These are phyloP conservation scores for Hirudo medicinalis DNA, from an alignment of 1,140 invertebrate species.

Conservation along the genomic window DNA sequence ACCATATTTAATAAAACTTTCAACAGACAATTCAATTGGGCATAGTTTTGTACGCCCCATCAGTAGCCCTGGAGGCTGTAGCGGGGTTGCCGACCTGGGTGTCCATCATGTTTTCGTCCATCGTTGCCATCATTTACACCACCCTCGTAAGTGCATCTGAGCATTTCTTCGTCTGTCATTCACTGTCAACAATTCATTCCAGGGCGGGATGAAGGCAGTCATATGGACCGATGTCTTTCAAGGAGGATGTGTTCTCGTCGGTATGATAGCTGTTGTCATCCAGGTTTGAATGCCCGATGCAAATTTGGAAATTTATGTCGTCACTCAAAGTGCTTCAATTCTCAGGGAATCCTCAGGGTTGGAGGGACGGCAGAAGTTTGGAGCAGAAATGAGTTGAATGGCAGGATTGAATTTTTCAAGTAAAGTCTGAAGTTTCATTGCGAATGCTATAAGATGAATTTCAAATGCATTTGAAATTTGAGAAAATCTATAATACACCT, in stretches of 20 bases:
- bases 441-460: too few species aligned
- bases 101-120: constrained; percentile 3
- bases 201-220: constrained; percentile 36
- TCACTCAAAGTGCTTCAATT: background rate
- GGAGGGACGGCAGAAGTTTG: constrained; percentile 55
- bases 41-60: constrained; percentile 16
- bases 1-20: background rate
- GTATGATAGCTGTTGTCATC: constrained; percentile 21
- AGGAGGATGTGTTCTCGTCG: constrained; percentile 29
- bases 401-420: constrained; percentile 56
- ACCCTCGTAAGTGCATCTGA: constrained; percentile 2
- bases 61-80: constrained; percentile 13
- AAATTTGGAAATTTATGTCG: background rate
- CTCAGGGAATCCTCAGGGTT: constrained; percentile 49
- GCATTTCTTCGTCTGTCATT: background rate
- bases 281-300: background rate
- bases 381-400: constrained; percentile 50
- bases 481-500: too few species aligned
- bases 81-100: background rate
- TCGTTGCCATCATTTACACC: constrained; percentile 15
- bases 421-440: constrained; percentile 35
- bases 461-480: too few species aligned
- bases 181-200: background rate
- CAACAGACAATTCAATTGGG: constrained; percentile 13
- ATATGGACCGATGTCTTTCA: constrained; percentile 38